phyloP scores from a whole-genome alignment of 2,113 vertebrate species.

The Prolemur simus region DNA sequence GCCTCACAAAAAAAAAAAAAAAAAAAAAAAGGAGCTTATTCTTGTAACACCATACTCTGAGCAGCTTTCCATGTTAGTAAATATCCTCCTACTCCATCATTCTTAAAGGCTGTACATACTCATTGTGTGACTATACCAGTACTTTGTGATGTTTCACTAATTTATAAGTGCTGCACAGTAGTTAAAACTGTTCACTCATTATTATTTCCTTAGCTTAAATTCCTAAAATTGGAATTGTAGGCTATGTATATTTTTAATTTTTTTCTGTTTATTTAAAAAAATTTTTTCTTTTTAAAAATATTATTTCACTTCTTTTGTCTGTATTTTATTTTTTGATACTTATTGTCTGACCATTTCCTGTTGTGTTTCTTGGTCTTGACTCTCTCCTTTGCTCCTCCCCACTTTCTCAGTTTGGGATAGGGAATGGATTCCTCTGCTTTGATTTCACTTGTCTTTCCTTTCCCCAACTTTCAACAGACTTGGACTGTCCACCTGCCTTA shows the following conservation, averaged over 20 bases:
- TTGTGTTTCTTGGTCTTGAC: background rate
- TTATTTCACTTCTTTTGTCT: background rate
- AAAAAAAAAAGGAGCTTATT: background rate
- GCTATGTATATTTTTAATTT: background rate
- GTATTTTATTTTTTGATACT: background rate
- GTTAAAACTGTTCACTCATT: background rate
- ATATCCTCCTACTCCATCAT: background rate
- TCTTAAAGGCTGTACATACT: background rate
- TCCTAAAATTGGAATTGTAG: background rate
- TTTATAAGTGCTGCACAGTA: background rate
- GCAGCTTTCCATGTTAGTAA: background rate
- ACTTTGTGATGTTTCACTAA: background rate
- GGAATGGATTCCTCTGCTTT: background rate
- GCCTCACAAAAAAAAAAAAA: too few species aligned
- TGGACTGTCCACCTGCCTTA: background rate
- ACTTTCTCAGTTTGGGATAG: background rate
- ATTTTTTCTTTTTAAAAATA: background rate
- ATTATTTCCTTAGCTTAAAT: constrained; percentile 4
- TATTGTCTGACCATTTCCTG: background rate
- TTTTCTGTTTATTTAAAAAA: background rate
- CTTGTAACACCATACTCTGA: background rate
- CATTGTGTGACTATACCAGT: background rate
- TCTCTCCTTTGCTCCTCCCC: background rate
- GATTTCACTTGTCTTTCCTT: background rate
- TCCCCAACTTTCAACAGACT: background rate